Percentiles rank a stretch among this genome's conserved stretches.
Conservation (phyloP, 2,113 vertebrate genomes). For the Lathamus discolor region DNA sequence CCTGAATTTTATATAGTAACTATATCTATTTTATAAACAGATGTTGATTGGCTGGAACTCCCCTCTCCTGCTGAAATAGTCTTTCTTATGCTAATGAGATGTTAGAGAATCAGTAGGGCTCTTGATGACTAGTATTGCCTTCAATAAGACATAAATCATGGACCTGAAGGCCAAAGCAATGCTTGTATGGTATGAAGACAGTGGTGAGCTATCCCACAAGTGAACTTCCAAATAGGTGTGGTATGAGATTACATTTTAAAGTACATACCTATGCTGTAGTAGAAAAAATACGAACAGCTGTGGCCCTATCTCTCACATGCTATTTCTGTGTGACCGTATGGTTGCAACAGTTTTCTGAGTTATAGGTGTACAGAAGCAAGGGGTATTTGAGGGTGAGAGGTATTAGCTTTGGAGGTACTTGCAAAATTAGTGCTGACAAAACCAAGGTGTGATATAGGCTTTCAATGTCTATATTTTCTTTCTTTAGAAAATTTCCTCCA, state of each 20-base stretch:
- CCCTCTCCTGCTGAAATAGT: neutral
- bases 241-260: neutral
- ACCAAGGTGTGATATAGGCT: neutral
- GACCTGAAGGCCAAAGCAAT: neutral
- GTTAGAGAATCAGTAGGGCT: neutral
- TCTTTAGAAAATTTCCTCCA: neutral
- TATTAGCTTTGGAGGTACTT: neutral
- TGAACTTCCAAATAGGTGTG: neutral
- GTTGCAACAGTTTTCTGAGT: neutral
- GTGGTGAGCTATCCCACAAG: neutral
- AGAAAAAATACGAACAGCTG: neutral
- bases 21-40: neutral
- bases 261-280: neutral
- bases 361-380: neutral
- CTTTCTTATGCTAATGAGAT: neutral
- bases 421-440: neutral
- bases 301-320: neutral
- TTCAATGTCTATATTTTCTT: neutral
- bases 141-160: accelerated
- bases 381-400: neutral
- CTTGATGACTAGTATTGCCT: neutral
- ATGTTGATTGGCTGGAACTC: accelerated
- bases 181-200: neutral
- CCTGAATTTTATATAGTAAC: neutral
- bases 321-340: neutral